Evolutionary conservation across 2,113 vertebrate genomes (phyloP).

Genomic region (Stictonetta naevosa): DNA sequence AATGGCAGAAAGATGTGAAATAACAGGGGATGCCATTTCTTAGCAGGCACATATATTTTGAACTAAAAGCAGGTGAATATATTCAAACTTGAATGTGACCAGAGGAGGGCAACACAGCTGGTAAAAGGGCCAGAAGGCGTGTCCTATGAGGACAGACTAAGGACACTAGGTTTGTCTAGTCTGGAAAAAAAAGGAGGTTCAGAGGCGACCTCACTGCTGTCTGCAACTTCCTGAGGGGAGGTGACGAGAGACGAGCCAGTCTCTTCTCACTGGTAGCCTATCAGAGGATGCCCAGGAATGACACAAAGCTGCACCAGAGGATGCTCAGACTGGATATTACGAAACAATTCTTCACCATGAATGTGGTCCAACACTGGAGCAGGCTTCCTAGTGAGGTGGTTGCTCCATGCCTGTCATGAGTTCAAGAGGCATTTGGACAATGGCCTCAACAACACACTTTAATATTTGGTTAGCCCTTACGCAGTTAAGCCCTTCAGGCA

Average conservation of each 20-base stretch:
- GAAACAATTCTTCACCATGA: background rate
- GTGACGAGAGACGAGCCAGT: background rate
- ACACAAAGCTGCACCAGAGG: background rate
- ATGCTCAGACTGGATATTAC: background rate
- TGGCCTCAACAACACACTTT: background rate
- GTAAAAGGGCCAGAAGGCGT: background rate
- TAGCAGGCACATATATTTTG: background rate
- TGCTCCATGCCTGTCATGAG: background rate
- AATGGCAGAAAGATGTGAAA: background rate
- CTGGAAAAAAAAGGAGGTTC: background rate
- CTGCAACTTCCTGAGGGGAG: background rate
- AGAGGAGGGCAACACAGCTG: background rate
- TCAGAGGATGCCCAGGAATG: background rate
- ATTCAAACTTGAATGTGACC: background rate
- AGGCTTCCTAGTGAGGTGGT: background rate
- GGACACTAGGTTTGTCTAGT: background rate
- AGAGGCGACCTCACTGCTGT: background rate
- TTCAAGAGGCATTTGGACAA: background rate
- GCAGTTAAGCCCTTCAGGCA: background rate
- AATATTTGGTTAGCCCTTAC: background rate
- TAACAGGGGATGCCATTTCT: background rate
- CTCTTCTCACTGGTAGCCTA: background rate
- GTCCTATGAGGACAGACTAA: background rate
- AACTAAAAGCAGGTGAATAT: background rate
- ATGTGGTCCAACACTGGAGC: background rate